phyloP scores from a whole-genome alignment of 1,140 invertebrate genomes.

The Drosophila ogumai region DNA sequence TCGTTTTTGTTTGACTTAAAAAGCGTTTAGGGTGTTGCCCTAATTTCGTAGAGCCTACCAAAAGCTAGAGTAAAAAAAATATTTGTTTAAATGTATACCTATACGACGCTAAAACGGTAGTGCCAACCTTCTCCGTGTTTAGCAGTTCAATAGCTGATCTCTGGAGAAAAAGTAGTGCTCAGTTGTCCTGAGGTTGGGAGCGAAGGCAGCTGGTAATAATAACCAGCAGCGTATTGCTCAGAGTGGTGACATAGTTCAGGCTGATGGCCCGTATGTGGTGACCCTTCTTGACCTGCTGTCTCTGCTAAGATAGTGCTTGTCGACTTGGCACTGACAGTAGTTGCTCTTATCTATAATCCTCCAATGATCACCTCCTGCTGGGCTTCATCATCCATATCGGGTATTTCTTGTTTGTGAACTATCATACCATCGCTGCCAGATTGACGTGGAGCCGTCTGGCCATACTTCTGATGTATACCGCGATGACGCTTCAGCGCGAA shows the following conservation, averaged over 20 bases:
- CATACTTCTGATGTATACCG: conserved; percentile 92
- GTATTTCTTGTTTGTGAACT: conserved; percentile 82
- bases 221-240: conserved; percentile 42
- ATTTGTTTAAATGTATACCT: conserved; percentile 43
- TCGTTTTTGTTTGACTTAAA: conserved; percentile 67
- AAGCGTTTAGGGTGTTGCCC: conserved; percentile 51
- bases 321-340: conserved; percentile 54
- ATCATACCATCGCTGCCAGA: conserved; percentile 70
- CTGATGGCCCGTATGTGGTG: conserved; percentile 16
- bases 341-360: conserved; percentile 83
- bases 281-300: conserved; percentile 16
- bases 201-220: conserved; percentile 51
- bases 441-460: conserved; percentile 80
- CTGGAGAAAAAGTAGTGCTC: conserved; percentile 34
- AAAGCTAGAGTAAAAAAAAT: conserved; percentile 48
- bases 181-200: conserved; percentile 23
- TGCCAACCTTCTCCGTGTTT: conserved; percentile 22
- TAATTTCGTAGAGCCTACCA: conserved; percentile 45
- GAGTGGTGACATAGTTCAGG: conserved; percentile 18
- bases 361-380: conserved; percentile 83
- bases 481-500: conserved; percentile 92
- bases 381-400: conserved; percentile 84
- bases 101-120: conserved; percentile 58
- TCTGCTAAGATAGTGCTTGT: conserved; percentile 29
- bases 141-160: conserved; percentile 44